These are phyloP conservation scores for Linyphia triangularis DNA, from an alignment of 2,888 invertebrate genomes.

Conservation along the genomic window DNA sequence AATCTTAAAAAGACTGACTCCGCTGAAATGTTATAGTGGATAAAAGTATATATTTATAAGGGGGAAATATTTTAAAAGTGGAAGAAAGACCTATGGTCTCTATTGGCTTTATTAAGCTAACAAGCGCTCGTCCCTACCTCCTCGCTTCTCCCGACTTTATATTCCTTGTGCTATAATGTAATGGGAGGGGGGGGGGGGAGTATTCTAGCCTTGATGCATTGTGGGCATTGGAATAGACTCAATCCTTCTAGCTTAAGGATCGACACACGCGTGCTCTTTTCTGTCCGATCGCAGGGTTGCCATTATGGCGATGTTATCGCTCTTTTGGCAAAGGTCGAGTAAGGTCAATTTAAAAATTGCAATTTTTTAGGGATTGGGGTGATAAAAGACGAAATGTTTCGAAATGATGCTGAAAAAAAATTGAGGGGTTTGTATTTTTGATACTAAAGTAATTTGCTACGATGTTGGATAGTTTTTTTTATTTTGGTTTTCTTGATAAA, in stretches of 20 bases:
- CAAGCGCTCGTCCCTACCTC: slow-evolving; percentile 55
- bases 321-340: slow-evolving; percentile 16
- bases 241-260: slow-evolving; percentile 74
- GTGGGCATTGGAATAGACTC: slow-evolving; percentile 56
- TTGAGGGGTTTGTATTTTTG: no score
- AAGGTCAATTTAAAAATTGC: no score
- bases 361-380: no score
- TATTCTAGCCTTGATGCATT: slow-evolving; percentile 70
- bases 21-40: neutral
- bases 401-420: no score
- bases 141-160: slow-evolving; percentile 12
- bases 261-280: slow-evolving; percentile 63
- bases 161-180: slow-evolving; percentile 59
- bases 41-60: neutral
- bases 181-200: slow-evolving; percentile 17
- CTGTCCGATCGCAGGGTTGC: slow-evolving; percentile 34
- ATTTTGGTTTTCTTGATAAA: no score
- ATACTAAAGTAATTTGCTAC: no score
- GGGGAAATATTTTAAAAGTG: slow-evolving; percentile 39
- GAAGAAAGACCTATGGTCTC: slow-evolving; percentile 68
- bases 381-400: no score
- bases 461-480: no score
- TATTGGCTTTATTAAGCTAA: slow-evolving; percentile 75
- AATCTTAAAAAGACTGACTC: slow-evolving; percentile 54
- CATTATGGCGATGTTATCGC: slow-evolving; percentile 24